phyloP scores from a whole-genome alignment of 2,113 vertebrate species.

The Pteruthius melanotis region DNA sequence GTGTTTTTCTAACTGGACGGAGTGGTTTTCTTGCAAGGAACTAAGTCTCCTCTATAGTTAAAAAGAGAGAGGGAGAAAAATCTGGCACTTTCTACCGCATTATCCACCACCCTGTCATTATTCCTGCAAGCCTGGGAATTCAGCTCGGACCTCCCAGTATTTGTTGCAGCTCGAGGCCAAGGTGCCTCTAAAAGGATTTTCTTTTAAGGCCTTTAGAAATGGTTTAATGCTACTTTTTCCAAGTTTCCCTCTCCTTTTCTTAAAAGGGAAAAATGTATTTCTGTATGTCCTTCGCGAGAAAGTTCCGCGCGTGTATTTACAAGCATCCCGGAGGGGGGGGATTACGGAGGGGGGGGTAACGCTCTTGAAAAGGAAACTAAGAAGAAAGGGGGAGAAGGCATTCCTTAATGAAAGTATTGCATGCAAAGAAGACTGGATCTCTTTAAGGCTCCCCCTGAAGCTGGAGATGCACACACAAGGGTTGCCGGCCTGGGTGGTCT shows the following conservation, averaged over 20 bases:
- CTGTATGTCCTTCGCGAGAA: not conserved
- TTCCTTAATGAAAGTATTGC: no score
- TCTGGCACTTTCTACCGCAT: constrained; percentile 72
- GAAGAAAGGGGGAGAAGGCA: no score
- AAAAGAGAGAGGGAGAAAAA: constrained; percentile 46
- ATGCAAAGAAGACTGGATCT: no score
- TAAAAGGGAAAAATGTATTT: not conserved
- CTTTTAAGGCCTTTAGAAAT: constrained; percentile 72
- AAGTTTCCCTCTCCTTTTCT: not conserved
- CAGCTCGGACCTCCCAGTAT: constrained; percentile 82
- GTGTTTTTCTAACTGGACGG: constrained; percentile 69
- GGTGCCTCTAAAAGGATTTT: constrained; percentile 77
- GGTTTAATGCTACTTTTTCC: constrained; percentile 11
- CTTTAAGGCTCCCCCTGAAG: no score
- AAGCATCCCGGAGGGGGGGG: not conserved
- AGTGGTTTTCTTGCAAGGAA: constrained; percentile 64
- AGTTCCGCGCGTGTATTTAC: not conserved
- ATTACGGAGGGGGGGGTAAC: no score
- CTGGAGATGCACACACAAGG: no score
- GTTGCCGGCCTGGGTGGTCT: no score
- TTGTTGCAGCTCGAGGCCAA: constrained; percentile 82
- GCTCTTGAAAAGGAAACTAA: no score
- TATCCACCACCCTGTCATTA: constrained; percentile 79
- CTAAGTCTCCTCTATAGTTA: constrained; percentile 65
- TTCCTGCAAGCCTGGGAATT: constrained; percentile 77